A percentile compares a stretch with the other conserved stretches of the same genome.
phyloP scores from a whole-genome alignment of 2,888 invertebrate genomes.

The Cactoblastis cactorum region DNA sequence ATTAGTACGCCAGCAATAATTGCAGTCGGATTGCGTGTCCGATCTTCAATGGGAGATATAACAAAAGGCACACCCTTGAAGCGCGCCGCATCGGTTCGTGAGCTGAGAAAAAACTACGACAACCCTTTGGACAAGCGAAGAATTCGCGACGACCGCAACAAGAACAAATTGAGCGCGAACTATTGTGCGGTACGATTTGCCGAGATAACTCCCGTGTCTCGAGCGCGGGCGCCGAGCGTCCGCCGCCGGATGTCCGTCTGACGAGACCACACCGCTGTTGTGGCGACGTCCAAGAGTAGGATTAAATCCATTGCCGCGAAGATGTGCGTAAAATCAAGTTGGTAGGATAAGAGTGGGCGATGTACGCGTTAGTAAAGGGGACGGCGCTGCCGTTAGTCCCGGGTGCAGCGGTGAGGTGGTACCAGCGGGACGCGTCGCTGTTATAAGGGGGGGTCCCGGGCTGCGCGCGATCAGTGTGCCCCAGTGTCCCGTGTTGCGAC shows the following conservation, averaged over 20 bases:
- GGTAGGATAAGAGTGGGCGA: constrained; percentile 31
- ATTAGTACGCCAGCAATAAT: constrained; percentile 45
- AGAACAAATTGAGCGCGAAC: constrained; percentile 77
- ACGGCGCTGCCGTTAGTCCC: constrained; percentile 42
- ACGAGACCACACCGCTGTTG: constrained; percentile 28
- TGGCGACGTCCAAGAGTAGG: constrained; percentile 21
- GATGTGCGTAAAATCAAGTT: constrained; percentile 18
- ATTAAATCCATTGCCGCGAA: constrained; percentile 37
- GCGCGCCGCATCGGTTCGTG: constrained; percentile 42
- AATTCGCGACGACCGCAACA: constrained; percentile 74
- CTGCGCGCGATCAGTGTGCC: constrained; percentile 76
- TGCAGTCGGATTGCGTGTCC: constrained; percentile 37
- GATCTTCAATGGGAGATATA: constrained; percentile 48
- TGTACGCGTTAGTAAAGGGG: constrained; percentile 41
- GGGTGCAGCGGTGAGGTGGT: constrained; percentile 40
- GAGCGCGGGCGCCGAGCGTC: constrained; percentile 45
- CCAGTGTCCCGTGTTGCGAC: constrained; percentile 73
- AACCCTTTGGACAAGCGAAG: constrained; percentile 69
- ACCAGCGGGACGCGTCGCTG: constrained; percentile 70
- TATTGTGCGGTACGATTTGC: constrained; percentile 76
- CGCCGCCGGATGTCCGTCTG: constrained; percentile 52
- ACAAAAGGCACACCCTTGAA: constrained; percentile 52
- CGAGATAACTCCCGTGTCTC: constrained; percentile 72
- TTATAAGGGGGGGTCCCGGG: constrained; percentile 76
- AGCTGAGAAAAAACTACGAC: constrained; percentile 65